Evolutionary conservation across 2,888 invertebrate species (phyloP).

Genomic region (Tinea pellionella): DNA sequence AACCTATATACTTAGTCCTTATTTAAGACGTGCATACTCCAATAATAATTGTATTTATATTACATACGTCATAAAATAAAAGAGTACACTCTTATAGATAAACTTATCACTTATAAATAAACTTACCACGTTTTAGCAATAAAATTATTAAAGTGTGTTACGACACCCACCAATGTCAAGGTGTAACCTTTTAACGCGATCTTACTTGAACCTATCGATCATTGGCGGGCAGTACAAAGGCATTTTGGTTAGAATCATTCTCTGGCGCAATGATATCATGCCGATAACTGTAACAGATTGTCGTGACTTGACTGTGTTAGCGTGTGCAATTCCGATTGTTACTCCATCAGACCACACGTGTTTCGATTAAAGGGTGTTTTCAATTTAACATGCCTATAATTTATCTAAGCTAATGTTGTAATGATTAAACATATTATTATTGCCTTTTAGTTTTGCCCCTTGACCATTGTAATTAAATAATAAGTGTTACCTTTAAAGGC

Average conservation of each 20-base stretch:
- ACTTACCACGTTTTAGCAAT: neutral
- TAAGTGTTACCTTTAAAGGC: too few relatives aligned
- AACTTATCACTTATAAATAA: too few relatives aligned
- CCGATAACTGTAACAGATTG: conserved; percentile 29
- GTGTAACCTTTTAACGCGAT: conserved; percentile 22
- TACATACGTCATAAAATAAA: too few relatives aligned
- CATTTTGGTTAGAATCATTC: conserved; percentile 20
- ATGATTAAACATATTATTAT: neutral
- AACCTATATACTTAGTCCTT: too few relatives aligned
- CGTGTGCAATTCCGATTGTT: conserved; percentile 22
- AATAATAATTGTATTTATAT: too few relatives aligned
- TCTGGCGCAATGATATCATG: conserved; percentile 22
- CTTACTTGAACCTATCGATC: conserved; percentile 21
- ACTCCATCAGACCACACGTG: conserved; percentile 38
- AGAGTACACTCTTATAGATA: too few relatives aligned
- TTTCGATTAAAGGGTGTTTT: conserved; percentile 10
- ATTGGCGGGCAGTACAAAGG: conserved; percentile 18
- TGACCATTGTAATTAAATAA: neutral
- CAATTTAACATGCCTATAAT: conserved; percentile 1
- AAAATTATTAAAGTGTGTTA: neutral
- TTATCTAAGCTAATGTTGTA: neutral
- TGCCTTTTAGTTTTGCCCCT: neutral
- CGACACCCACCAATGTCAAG: conserved; percentile 35
- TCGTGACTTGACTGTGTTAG: conserved; percentile 20
- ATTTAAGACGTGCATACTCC: too few relatives aligned